A percentile compares a stretch with the other conserved stretches of the same genome.
Conservation (phyloP, 2,113 vertebrate species). For the Rhodinocichla rosea region DNA sequence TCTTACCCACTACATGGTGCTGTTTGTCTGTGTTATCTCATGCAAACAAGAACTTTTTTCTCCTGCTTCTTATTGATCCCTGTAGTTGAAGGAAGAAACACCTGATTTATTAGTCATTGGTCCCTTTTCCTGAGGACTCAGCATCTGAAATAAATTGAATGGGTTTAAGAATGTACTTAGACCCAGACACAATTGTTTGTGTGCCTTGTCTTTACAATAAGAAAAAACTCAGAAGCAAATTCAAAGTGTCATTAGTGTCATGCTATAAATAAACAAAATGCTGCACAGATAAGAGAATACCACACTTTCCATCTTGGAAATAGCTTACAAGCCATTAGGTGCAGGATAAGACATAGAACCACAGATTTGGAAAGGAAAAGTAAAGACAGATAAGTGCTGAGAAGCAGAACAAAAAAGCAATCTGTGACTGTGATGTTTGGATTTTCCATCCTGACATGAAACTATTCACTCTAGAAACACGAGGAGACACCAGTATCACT, state of each 20-base stretch:
- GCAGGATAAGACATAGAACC: background rate
- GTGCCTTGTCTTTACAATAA: background rate
- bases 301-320: constrained; percentile 14
- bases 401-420: background rate
- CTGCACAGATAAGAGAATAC: background rate
- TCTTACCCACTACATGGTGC: background rate
- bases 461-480: background rate
- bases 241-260: background rate
- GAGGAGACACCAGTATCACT: background rate
- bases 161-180: background rate
- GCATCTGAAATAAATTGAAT: constrained; percentile 35
- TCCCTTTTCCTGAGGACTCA: background rate
- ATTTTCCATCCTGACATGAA: background rate
- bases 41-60: background rate
- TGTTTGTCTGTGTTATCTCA: constrained; percentile 15
- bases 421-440: background rate
- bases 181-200: background rate
- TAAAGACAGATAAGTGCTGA: background rate
- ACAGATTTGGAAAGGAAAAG: background rate
- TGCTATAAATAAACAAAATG: constrained; percentile 15
- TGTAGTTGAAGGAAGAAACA: constrained; percentile 8
- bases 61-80: constrained; percentile 36
- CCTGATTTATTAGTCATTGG: constrained; percentile 42
- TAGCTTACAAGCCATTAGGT: background rate
- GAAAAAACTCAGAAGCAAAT: background rate